Evolutionary conservation across 2,888 invertebrate genomes (phyloP).

Genomic region (Pinctada fucata): DNA sequence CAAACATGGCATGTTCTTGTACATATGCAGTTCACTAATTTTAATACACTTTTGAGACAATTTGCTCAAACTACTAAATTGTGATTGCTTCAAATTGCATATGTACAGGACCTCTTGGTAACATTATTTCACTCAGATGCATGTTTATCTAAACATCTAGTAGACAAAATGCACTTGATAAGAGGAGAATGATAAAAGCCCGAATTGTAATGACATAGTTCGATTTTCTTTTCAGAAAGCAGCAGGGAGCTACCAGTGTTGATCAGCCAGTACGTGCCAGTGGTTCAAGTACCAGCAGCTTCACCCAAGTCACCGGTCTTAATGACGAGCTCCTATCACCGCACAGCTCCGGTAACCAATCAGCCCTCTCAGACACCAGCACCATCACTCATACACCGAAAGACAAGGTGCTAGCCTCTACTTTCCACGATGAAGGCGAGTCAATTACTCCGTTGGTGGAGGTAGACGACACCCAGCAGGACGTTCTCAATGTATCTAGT

Average conservation of each 20-base stretch:
- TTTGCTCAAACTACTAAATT: no score
- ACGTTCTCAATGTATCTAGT: constrained; percentile 58
- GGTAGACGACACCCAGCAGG: constrained; percentile 60
- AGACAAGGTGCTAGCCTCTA: constrained; percentile 30
- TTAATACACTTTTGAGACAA: no score
- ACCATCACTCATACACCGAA: constrained; percentile 62
- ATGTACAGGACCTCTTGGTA: no score
- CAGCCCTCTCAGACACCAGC: constrained; percentile 51
- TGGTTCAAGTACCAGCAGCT: constrained; percentile 69
- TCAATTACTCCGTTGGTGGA: constrained; percentile 69
- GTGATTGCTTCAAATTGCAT: no score
- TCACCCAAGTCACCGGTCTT: constrained; percentile 70
- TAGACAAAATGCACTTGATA: no score
- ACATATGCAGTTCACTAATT: no score
- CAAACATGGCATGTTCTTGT: no score
- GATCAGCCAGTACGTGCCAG: constrained; percentile 47
- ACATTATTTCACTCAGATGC: no score
- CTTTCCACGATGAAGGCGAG: constrained; percentile 50
- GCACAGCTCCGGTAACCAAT: constrained; percentile 54
- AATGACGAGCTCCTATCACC: constrained; percentile 63
- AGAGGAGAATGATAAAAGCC: no score
- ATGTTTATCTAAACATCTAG: no score
- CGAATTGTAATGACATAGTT: no score
- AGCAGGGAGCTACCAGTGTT: constrained; percentile 11
- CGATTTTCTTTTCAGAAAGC: constrained; percentile 31